A percentile compares a stretch with the other conserved stretches of the same genome.
Conservation (phyloP, 2,113 vertebrate genomes). For the Chroicocephalus ridibundus region DNA sequence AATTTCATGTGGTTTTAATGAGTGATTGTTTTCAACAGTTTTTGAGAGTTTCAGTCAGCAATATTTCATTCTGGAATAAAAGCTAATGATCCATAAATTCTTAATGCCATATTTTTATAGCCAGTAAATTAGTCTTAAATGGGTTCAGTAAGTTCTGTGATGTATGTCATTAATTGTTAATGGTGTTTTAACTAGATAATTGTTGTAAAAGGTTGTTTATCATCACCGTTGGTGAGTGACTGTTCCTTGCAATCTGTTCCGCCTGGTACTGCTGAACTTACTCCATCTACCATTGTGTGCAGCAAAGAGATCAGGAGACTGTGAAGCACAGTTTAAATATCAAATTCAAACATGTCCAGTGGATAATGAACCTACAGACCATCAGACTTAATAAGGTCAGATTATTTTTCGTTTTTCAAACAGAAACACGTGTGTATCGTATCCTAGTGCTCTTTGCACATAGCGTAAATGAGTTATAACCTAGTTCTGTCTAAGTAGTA, state of each 20-base stretch:
- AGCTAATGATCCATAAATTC: conserved; percentile 84
- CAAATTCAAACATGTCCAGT: background rate
- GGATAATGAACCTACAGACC: conserved; percentile 4
- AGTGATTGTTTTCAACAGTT: conserved; percentile 70
- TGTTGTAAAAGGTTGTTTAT: conserved; percentile 74
- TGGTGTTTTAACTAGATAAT: conserved; percentile 82
- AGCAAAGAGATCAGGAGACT: conserved; percentile 18
- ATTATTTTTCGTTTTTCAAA: conserved; percentile 20
- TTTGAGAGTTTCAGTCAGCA: conserved; percentile 67
- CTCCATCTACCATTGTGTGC: conserved; percentile 21
- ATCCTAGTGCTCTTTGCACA: background rate
- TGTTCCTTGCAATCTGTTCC: conserved; percentile 59
- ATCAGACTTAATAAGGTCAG: conserved; percentile 26
- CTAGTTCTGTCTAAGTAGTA: background rate
- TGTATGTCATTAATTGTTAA: conserved; percentile 81
- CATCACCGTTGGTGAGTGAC: conserved; percentile 57
- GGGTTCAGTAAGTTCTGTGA: conserved; percentile 79
- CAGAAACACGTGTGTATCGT: conserved; percentile 3
- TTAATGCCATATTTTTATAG: conserved; percentile 85
- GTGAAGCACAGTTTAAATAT: conserved; percentile 9
- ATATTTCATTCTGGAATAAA: conserved; percentile 79
- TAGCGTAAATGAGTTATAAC: background rate
- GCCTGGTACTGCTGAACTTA: background rate
- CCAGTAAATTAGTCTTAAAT: conserved; percentile 84
- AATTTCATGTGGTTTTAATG: conserved; percentile 64